These are phyloP conservation scores for Archilochus colubris DNA, from an alignment of 2,113 vertebrate genomes.

Conservation along the genomic window DNA sequence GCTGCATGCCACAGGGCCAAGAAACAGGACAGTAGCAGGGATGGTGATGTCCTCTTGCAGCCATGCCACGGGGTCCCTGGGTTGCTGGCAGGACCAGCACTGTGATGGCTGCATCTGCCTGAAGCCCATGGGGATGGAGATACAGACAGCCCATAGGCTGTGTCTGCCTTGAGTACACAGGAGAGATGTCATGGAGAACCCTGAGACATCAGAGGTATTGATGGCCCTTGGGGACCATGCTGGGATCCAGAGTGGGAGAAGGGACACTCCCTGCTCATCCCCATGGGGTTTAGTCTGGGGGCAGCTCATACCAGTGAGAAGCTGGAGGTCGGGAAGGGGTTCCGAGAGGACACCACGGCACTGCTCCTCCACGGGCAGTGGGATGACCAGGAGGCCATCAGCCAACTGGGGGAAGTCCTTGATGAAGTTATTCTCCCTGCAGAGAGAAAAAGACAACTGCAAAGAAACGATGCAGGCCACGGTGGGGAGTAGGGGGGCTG, in stretches of 20 bases:
- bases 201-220: rapidly evolving
- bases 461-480: conserved; percentile 22
- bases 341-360: conserved; percentile 94
- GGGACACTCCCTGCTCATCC: rapidly evolving
- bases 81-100: not conserved
- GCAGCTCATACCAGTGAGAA: conserved; percentile 86
- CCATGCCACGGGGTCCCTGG: rapidly evolving
- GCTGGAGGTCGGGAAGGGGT: conserved; percentile 90
- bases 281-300: rapidly evolving
- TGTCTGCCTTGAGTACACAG: not conserved
- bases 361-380: conserved; percentile 94
- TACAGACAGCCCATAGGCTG: rapidly evolving
- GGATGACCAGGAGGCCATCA: conserved; percentile 94
- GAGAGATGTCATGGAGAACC: not conserved
- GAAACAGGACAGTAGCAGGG: rapidly evolving
- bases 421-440: conserved; percentile 98
- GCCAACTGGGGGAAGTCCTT: conserved; percentile 98
- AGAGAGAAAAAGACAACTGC: conserved; percentile 68
- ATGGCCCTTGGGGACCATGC: not conserved
- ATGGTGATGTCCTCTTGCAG: not conserved
- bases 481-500: not conserved
- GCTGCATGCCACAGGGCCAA: rapidly evolving
- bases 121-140: not conserved
- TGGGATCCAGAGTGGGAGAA: not conserved
- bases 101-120: not conserved